Percentiles rank a stretch among this genome's conserved stretches.
Evolutionary conservation across 2,797 vertebrate genomes (phyloP).

Genomic region (Hylomyscus alleni): DNA sequence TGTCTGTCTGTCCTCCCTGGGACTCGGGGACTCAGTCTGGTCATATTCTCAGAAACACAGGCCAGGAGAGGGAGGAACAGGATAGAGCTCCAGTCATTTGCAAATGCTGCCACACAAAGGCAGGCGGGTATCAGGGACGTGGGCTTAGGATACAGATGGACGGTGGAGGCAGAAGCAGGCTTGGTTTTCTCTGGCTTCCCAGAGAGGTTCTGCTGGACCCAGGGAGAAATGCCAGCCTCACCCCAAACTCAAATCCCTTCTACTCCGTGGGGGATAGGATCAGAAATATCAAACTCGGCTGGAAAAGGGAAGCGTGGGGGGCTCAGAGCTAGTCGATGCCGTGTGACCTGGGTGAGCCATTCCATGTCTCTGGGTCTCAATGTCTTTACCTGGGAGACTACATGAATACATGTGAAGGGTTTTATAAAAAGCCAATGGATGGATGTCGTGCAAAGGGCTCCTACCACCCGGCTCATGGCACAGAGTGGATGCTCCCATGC

Average conservation of each 20-base stretch:
- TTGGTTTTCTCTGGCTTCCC: neutral
- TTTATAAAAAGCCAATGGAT: too few relatives aligned
- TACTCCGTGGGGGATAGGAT: neutral
- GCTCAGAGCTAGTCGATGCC: neutral
- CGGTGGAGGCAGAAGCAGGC: neutral
- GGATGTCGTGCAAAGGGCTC: too few relatives aligned
- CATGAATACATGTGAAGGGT: neutral
- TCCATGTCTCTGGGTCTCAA: neutral
- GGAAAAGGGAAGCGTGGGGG: too few relatives aligned
- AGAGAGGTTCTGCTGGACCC: neutral
- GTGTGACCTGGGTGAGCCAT: neutral
- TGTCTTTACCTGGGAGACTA: neutral
- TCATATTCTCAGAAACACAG: neutral
- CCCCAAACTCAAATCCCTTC: neutral
- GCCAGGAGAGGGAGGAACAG: neutral
- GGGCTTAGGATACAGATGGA: neutral
- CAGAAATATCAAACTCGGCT: neutral
- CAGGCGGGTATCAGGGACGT: neutral
- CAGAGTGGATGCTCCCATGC: too few relatives aligned
- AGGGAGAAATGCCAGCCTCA: neutral
- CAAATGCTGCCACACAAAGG: rapidly evolving
- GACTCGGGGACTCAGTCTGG: neutral
- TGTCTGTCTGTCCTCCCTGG: neutral
- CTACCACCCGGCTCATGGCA: too few relatives aligned
- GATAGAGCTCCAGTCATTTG: too few relatives aligned